phyloP scores from a whole-genome alignment of 2,797 vertebrate genomes.

The Sphenodon punctatus region DNA sequence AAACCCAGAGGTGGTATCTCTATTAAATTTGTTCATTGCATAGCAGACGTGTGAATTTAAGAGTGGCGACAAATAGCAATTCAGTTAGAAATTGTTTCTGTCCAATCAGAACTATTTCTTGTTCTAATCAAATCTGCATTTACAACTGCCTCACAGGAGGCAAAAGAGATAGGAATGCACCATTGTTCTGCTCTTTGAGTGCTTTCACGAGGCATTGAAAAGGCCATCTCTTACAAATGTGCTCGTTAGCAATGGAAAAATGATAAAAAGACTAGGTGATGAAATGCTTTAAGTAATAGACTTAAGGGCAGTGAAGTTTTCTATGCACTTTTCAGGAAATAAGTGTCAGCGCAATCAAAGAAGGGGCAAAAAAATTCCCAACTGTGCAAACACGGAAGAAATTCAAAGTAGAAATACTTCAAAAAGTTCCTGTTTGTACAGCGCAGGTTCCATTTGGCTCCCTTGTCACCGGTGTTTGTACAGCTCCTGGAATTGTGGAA shows the following conservation, averaged over 20 bases:
- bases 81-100: not conserved
- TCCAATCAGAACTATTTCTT: not conserved
- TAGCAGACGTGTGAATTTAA: not conserved
- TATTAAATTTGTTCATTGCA: not conserved
- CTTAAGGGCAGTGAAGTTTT: slow-evolving; percentile 41
- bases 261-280: slow-evolving; percentile 37
- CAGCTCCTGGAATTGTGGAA: slow-evolving; percentile 69
- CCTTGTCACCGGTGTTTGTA: slow-evolving; percentile 66
- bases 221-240: not conserved
- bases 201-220: not conserved
- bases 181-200: not conserved
- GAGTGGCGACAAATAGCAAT: not conserved
- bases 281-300: slow-evolving; percentile 59
- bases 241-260: slow-evolving; percentile 46
- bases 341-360: slow-evolving; percentile 65
- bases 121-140: not conserved
- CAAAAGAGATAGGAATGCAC: not conserved
- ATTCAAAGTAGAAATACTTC: slow-evolving; percentile 74
- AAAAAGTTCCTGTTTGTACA: slow-evolving; percentile 74
- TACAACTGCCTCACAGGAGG: not conserved
- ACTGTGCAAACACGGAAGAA: slow-evolving; percentile 74
- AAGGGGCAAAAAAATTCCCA: slow-evolving; percentile 65
- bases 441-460: slow-evolving; percentile 66
- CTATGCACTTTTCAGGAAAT: slow-evolving; percentile 65
- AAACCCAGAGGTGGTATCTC: not conserved